Conservation (phyloP, 2,888 invertebrate genomes). For the Cynaeus angustus region DNA sequence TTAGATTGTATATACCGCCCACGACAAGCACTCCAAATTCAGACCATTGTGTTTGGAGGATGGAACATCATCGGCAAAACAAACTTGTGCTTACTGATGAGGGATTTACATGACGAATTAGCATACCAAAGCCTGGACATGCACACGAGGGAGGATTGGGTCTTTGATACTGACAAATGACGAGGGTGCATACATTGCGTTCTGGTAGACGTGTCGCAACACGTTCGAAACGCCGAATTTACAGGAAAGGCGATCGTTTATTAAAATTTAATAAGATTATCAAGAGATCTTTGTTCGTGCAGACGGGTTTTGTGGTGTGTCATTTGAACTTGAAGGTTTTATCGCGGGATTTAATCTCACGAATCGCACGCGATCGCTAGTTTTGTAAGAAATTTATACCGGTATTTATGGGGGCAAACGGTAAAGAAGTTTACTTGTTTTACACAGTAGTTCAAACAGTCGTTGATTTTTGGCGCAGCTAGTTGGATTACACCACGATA, state of each 20-base stretch:
- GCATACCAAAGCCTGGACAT: conserved; percentile 34
- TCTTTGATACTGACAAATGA: conserved; percentile 29
- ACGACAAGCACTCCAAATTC: conserved; percentile 33
- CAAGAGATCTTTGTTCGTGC: background rate
- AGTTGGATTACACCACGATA: too few relatives aligned
- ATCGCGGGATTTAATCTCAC: background rate
- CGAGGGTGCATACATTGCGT: conserved; percentile 25
- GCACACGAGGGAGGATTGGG: conserved; percentile 12
- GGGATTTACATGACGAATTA: conserved; percentile 36
- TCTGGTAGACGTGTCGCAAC: conserved; percentile 25
- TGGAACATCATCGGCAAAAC: conserved; percentile 26
- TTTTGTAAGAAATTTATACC: background rate
- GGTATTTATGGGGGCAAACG: too few relatives aligned
- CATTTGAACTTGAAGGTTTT: conserved; percentile 2
- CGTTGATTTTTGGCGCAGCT: too few relatives aligned
- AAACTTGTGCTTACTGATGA: conserved; percentile 40
- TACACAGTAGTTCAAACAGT: too few relatives aligned
- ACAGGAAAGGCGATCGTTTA: background rate
- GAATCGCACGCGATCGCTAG: conserved; percentile 1
- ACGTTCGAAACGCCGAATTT: conserved; percentile 3
- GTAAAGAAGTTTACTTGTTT: too few relatives aligned
- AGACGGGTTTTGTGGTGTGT: conserved; percentile 3
- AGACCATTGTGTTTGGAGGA: conserved; percentile 18
- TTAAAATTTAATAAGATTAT: conserved; percentile 8
- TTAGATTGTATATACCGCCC: conserved; percentile 43